Conservation (phyloP, 30 jellyfish, hydroid and myxozoan species). For the Chironex yamaguchii region DNA sequence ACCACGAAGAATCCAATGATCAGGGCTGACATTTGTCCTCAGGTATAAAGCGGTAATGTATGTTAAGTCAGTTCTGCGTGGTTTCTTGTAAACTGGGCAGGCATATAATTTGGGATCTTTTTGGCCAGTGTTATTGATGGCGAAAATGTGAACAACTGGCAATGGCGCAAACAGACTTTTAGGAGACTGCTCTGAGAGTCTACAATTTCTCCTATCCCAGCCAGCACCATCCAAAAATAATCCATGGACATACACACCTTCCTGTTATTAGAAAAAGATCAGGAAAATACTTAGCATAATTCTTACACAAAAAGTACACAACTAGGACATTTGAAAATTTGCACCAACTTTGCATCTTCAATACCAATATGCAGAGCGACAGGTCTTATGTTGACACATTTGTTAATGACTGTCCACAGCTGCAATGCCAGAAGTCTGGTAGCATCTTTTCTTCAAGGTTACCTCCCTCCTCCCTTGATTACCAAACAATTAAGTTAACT, state of each 20-base stretch:
- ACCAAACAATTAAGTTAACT: no score
- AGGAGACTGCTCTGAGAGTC: conserved; percentile 84
- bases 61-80: conserved; percentile 94
- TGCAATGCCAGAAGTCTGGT: no score
- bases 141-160: conserved; percentile 94
- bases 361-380: no score
- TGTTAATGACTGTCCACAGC: no score
- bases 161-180: conserved; percentile 71
- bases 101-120: conserved; percentile 90
- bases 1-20: conserved; percentile 95
- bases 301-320: no score
- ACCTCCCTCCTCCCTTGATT: no score
- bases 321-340: no score
- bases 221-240: conserved; percentile 93
- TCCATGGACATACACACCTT: conserved; percentile 97
- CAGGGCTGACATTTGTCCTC: conserved; percentile 89
- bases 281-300: no score
- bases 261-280: conserved; percentile 46
- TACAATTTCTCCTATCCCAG: conserved; percentile 96
- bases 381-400: no score
- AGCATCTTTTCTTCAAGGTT: no score
- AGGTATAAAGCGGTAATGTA: conserved; percentile 90
- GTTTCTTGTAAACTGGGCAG: conserved; percentile 97
- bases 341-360: no score
- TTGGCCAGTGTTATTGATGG: conserved; percentile 90